Conservation (phyloP, 2,113 vertebrate genomes). For the Eulacestoma nigropectus region DNA sequence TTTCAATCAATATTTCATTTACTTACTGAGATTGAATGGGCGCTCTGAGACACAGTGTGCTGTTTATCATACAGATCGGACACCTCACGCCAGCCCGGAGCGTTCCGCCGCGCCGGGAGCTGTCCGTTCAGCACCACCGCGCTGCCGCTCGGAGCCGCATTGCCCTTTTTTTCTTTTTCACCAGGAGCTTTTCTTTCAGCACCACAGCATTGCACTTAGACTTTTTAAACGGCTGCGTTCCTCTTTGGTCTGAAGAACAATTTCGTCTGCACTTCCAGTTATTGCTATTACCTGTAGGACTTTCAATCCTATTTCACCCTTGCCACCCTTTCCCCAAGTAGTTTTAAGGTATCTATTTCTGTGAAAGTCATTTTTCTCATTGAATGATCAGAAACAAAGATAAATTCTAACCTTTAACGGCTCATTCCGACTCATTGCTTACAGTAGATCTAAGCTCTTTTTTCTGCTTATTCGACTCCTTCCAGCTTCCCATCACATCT, state of each 20-base stretch:
- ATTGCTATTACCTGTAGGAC: constrained; percentile 78
- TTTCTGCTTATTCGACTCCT: constrained; percentile 86
- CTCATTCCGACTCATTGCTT: constrained; percentile 87
- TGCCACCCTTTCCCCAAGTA: constrained; percentile 71
- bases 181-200: constrained; percentile 83
- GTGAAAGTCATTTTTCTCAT: constrained; percentile 84
- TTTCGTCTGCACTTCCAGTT: constrained; percentile 81
- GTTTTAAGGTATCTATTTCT: constrained; percentile 79
- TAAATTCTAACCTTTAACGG: constrained; percentile 84
- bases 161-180: constrained; percentile 72
- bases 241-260: constrained; percentile 82
- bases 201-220: constrained; percentile 82
- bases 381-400: constrained; percentile 83
- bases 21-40: constrained; percentile 92
- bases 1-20: constrained; percentile 94
- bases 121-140: constrained; percentile 84
- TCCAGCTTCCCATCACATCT: constrained; percentile 87
- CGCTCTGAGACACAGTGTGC: constrained; percentile 86
- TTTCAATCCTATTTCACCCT: constrained; percentile 76
- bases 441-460: constrained; percentile 85
- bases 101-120: constrained; percentile 79
- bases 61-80: constrained; percentile 89
- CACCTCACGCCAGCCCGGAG: constrained; percentile 82
- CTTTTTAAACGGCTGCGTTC: constrained; percentile 81
- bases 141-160: constrained; percentile 80